These are phyloP conservation scores for Copsychus sechellarum DNA, from an alignment of 2,113 vertebrate species.

Conservation along the genomic window DNA sequence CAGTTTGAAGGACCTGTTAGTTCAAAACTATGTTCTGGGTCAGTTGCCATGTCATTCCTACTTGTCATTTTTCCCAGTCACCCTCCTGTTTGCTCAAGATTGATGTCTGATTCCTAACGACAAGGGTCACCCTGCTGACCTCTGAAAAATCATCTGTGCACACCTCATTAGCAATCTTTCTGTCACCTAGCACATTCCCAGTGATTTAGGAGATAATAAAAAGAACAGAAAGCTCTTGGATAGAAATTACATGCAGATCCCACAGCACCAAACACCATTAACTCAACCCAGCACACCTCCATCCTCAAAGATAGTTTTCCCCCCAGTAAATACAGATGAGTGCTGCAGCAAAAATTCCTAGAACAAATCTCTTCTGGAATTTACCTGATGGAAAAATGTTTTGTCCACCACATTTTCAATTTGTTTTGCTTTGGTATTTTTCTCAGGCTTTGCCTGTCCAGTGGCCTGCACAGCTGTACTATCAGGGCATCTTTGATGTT, in stretches of 20 bases:
- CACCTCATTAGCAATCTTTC: background rate
- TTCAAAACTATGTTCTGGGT: background rate
- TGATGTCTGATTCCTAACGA: background rate
- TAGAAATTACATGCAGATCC: background rate
- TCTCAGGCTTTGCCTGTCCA: background rate
- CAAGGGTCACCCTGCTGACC: background rate
- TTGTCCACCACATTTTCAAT: slow-evolving; percentile 93
- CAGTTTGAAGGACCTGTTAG: background rate
- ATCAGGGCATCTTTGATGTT: slow-evolving; percentile 70
- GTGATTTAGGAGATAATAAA: background rate
- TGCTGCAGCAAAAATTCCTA: background rate
- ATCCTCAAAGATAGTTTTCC: background rate
- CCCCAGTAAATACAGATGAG: background rate
- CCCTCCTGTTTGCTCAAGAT: background rate
- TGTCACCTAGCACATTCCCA: background rate
- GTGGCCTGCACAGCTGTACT: background rate
- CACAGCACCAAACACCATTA: background rate
- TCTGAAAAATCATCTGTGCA: background rate
- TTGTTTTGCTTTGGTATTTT: slow-evolving; percentile 76
- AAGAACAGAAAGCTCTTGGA: background rate
- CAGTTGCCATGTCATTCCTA: background rate
- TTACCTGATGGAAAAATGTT: slow-evolving; percentile 94
- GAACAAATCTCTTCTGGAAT: background rate
- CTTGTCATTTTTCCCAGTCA: background rate
- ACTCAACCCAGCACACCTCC: background rate